Percentiles rank a stretch among this genome's conserved stretches.
Conservation (phyloP, 2,797 vertebrate species). For the Sebastes cheni region DNA sequence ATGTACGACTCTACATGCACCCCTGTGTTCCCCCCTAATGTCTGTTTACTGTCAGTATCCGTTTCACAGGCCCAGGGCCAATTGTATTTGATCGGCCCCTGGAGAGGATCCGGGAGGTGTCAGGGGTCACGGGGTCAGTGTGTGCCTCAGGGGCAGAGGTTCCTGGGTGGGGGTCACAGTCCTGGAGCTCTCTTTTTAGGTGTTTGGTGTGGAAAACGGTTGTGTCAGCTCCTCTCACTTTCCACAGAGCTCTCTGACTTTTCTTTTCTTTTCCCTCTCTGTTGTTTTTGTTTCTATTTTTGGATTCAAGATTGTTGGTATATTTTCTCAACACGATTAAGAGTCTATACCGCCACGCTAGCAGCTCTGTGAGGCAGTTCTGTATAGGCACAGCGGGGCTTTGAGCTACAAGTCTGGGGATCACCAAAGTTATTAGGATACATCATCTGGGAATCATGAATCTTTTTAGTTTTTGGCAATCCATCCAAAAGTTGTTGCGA, state of each 20-base stretch:
- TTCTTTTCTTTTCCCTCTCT: not conserved
- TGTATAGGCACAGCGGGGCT: not conserved
- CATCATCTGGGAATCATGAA: not conserved
- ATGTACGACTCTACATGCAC: not conserved
- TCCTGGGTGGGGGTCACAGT: constrained; percentile 18
- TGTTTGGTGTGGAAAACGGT: constrained; percentile 34
- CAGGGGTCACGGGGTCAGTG: constrained; percentile 67
- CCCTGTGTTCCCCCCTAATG: not conserved
- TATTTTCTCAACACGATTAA: not conserved
- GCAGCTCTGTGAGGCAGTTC: not conserved
- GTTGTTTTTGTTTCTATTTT: constrained; percentile 18
- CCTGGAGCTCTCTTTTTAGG: constrained; percentile 46
- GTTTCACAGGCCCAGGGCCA: constrained; percentile 40
- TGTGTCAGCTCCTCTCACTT: constrained; percentile 45
- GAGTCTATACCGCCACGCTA: not conserved
- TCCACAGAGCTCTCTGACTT: constrained; percentile 14
- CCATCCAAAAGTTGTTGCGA: not conserved
- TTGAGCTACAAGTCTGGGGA: not conserved
- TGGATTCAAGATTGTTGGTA: constrained; percentile 4
- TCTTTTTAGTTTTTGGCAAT: not conserved
- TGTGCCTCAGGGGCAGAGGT: constrained; percentile 43
- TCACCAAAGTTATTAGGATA: not conserved
- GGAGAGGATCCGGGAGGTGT: constrained; percentile 70
- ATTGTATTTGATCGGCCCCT: constrained; percentile 52
- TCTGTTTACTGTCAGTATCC: constrained; percentile 60